These are phyloP conservation scores for Notospermus geniculatus DNA, from an alignment of 1,140 invertebrate genomes.

Conservation along the genomic window DNA sequence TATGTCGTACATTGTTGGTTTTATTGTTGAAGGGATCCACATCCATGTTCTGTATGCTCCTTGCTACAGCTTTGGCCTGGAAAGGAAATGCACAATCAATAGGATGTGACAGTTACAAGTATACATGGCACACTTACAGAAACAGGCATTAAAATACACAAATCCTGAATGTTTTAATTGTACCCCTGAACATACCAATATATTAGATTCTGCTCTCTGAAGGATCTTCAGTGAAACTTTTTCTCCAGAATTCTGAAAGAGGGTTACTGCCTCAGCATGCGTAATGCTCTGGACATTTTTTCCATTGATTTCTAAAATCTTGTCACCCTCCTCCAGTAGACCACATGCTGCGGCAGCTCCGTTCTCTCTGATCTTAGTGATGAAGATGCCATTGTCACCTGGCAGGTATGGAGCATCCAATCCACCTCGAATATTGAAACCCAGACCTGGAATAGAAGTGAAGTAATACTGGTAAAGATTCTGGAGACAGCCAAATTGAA, in stretches of 20 bases:
- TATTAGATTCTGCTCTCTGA: constrained; percentile 38
- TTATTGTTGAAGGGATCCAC: too few species aligned
- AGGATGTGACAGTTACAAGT: too few species aligned
- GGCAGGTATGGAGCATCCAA: constrained; percentile 51
- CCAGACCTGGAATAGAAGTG: constrained; percentile 47
- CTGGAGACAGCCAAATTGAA: too few species aligned
- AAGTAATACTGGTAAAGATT: background rate
- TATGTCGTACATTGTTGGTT: too few species aligned
- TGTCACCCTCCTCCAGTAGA: constrained; percentile 53
- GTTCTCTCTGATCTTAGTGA: constrained; percentile 53
- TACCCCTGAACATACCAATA: constrained; percentile 36
- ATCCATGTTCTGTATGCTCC: too few species aligned
- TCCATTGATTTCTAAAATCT: constrained; percentile 53
- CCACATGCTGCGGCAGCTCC: constrained; percentile 51
- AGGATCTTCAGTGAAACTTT: constrained; percentile 38
- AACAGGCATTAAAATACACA: too few species aligned
- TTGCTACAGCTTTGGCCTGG: too few species aligned
- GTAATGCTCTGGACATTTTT: constrained; percentile 35
- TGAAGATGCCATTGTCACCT: constrained; percentile 55
- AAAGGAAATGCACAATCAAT: too few species aligned
- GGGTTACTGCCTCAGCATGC: constrained; percentile 46
- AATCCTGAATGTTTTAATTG: too few species aligned
- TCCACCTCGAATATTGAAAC: constrained; percentile 58
- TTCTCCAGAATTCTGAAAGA: constrained; percentile 43
- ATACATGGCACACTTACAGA: too few species aligned